Evolutionary conservation across 2,113 vertebrate genomes (phyloP).

Genomic region (Planiliza haematocheilus): DNA sequence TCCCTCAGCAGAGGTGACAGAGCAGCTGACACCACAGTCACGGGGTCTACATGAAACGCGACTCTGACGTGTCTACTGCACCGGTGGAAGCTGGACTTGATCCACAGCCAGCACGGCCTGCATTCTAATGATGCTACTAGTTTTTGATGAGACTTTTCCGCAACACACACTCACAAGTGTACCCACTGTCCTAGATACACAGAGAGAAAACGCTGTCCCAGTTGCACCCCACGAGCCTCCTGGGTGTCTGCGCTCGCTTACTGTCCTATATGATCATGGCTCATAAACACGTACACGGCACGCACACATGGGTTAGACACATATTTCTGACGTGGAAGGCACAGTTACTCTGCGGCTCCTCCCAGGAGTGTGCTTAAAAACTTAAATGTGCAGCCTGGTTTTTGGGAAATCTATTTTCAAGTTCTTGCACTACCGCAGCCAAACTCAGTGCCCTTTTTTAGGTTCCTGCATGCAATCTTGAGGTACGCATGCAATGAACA

Average conservation of each 20-base stretch:
- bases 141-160: conserved; percentile 30
- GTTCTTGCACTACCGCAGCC: neutral
- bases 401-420: neutral
- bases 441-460: neutral
- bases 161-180: conserved; percentile 3
- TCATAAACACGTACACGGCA: neutral
- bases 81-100: conserved; percentile 11
- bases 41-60: conserved; percentile 33
- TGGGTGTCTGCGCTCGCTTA: conserved; percentile 39
- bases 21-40: conserved; percentile 42
- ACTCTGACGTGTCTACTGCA: neutral
- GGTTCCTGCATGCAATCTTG: neutral
- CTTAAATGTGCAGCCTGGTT: neutral
- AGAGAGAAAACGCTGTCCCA: conserved; percentile 49
- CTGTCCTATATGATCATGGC: conserved; percentile 50
- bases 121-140: conserved; percentile 52
- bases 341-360: too few relatives aligned
- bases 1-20: conserved; percentile 27
- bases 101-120: conserved; percentile 46
- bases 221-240: conserved; percentile 48
- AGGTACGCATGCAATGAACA: neutral
- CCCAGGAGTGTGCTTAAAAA: neutral
- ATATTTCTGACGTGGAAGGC: neutral
- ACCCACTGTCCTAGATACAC: conserved; percentile 61
- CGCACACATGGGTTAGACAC: neutral